Evolutionary conservation across 2,888 invertebrate species (phyloP).

Genomic region (Glyphotaelius pellucidus): DNA sequence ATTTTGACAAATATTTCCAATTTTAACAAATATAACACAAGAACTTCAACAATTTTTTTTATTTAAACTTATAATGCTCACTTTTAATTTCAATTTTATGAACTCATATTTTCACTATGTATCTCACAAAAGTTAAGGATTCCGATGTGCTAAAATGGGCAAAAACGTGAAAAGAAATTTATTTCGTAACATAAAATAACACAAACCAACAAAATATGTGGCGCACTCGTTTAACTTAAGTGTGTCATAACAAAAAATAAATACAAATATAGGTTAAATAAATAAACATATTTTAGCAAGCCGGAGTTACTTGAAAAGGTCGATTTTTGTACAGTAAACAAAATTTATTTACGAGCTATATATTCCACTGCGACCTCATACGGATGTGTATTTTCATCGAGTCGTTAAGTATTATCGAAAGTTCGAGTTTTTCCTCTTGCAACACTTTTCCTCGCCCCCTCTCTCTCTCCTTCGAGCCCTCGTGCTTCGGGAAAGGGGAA

Average conservation of each 20-base stretch:
- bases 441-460: not conserved
- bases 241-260: not conserved
- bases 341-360: not conserved
- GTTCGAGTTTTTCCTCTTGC: conserved; percentile 12
- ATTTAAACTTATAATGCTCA: not conserved
- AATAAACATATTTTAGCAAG: not conserved
- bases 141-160: not conserved
- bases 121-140: not conserved
- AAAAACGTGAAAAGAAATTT: not conserved
- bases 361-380: not conserved
- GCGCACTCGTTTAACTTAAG: not conserved
- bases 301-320: not conserved
- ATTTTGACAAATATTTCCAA: not conserved
- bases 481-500: conserved; percentile 51
- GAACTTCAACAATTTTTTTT: not conserved
- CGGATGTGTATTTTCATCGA: conserved; percentile 20
- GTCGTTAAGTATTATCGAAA: conserved; percentile 22
- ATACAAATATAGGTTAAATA: not conserved
- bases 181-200: not conserved
- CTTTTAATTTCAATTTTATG: not conserved
- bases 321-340: not conserved
- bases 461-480: not conserved
- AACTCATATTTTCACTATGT: not conserved
- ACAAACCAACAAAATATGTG: not conserved
- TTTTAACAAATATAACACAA: not conserved